Evolutionary conservation across 2,888 invertebrate species (phyloP).

Genomic region (Nowickia ferox): DNA sequence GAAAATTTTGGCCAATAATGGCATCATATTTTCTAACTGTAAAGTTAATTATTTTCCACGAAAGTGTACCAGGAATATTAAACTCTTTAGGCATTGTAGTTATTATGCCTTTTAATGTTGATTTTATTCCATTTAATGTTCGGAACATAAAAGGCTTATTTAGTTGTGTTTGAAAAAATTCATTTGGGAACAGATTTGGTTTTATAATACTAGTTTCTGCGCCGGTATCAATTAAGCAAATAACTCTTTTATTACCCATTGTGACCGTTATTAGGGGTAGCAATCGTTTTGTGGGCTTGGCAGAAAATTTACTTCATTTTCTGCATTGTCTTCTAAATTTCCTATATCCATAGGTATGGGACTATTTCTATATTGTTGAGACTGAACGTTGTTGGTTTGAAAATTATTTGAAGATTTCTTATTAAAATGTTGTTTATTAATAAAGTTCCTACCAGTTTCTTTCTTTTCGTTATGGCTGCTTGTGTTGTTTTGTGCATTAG

Average conservation of each 20-base stretch:
- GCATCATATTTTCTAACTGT: slow-evolving; percentile 53
- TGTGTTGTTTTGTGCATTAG: slow-evolving; percentile 33
- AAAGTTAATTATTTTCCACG: slow-evolving; percentile 61
- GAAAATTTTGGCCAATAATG: slow-evolving; percentile 63
- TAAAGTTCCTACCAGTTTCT: slow-evolving; percentile 38
- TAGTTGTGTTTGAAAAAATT: slow-evolving; percentile 26
- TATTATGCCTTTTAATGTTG: slow-evolving; percentile 38
- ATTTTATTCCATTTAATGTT: slow-evolving; percentile 58
- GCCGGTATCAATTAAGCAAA: slow-evolving; percentile 54
- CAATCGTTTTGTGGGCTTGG: slow-evolving; percentile 13
- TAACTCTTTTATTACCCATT: slow-evolving; percentile 47
- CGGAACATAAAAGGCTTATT: slow-evolving; percentile 40
- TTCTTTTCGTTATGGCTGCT: slow-evolving; percentile 26
- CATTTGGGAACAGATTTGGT: slow-evolving; percentile 32
- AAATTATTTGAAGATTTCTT: slow-evolving; percentile 34
- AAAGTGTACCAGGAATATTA: slow-evolving; percentile 50
- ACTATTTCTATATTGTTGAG: slow-evolving; percentile 26
- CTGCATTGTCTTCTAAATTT: slow-evolving; percentile 45
- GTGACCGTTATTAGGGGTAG: slow-evolving; percentile 53
- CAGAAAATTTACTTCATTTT: slow-evolving; percentile 45
- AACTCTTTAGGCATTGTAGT: slow-evolving; percentile 59
- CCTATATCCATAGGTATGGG: slow-evolving; percentile 26
- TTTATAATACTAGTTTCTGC: too few species aligned
- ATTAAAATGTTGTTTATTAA: slow-evolving; percentile 41
- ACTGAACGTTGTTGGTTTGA: slow-evolving; percentile 22